Base-by-base conservation (phyloP, 2,888 invertebrate genomes). In the Maniola hyperantus region DNA sequence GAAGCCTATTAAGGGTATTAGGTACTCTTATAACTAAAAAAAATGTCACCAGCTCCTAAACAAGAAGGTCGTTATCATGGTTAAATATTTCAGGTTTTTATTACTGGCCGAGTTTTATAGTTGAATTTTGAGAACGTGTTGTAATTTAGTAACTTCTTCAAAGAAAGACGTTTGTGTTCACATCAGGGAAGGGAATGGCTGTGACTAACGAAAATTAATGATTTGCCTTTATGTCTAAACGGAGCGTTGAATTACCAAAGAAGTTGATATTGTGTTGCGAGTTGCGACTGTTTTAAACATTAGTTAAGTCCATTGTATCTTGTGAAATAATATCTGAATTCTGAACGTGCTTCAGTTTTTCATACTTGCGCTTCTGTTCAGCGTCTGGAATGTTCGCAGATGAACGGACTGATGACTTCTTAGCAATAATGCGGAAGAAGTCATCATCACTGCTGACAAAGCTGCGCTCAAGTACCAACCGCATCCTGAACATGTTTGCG, bases 21-120 rank as follows among this genome's bases (percentile, higher is more conserved):
- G n/a, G n/a, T n/a, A n/a, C n/a, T n/a, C n/a, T n/a, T n/a, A n/a
- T n/a, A n/a, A n/a, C n/a, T n/a, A n/a, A n/a, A n/a, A n/a, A n/a
- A 44, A 11, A 15, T 2, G 5, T 15, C 42, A 20, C 39, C 13
- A 42, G 57, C 57, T 57, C 39, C 15, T 42, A 10, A 42, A 57
- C 57, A 18, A 57, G 20, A 44, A 66, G 46, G 33, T 55, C 66
- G 58, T 70, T 68, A 70, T 66, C 61, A 51, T 44, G 57, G 66
- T 68, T 59, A 70, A 68, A 66, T 53, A 68, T 66, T 89, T 88
- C 87, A 80, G 77, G 73, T 74, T 78, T 80, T 87, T 85, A 83
- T 84, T 84, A 83, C 80, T 74, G 73, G 54, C 42, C 54, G 62
- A 55, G 65, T 67, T 79, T 74, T 77, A 77, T 75, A 64, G 70